These are phyloP conservation scores for Biston betularia DNA, from an alignment of 2,888 invertebrate species.

Conservation along the genomic window DNA sequence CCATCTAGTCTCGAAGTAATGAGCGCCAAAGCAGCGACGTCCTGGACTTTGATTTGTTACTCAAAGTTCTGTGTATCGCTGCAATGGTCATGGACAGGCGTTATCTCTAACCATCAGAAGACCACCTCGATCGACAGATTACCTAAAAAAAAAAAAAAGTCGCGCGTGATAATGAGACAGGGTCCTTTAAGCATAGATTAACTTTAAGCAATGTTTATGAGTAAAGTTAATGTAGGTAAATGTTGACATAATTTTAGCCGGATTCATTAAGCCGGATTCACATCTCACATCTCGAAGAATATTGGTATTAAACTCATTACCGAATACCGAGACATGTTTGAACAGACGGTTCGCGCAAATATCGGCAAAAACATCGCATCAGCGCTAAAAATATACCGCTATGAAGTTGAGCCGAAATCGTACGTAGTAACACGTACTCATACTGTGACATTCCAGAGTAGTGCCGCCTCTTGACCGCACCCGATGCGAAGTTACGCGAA, in stretches of 20 bases:
- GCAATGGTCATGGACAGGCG: no score
- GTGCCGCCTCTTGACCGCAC: conserved; percentile 67
- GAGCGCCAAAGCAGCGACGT: no score
- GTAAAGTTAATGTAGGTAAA: no score
- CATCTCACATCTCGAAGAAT: conserved; percentile 14
- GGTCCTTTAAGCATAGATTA: no score
- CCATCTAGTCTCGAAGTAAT: no score
- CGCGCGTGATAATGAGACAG: no score
- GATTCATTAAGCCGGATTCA: not conserved
- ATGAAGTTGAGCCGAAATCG: conserved; percentile 33
- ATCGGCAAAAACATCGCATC: conserved; percentile 77
- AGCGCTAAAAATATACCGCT: conserved; percentile 79
- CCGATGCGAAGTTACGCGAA: conserved; percentile 41
- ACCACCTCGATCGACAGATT: no score
- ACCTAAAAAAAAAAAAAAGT: no score
- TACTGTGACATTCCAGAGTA: conserved; percentile 55
- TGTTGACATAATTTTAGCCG: not conserved
- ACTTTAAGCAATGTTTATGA: no score
- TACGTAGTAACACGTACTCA: conserved; percentile 21
- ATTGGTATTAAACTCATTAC: conserved; percentile 44
- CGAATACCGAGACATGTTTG: conserved; percentile 40
- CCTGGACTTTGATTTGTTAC: no score
- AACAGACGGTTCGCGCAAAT: conserved; percentile 49
- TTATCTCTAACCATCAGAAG: no score
- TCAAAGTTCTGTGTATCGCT: no score